Base-by-base conservation (phyloP, 2,113 vertebrate genomes). In the Cathartes aura region DNA sequence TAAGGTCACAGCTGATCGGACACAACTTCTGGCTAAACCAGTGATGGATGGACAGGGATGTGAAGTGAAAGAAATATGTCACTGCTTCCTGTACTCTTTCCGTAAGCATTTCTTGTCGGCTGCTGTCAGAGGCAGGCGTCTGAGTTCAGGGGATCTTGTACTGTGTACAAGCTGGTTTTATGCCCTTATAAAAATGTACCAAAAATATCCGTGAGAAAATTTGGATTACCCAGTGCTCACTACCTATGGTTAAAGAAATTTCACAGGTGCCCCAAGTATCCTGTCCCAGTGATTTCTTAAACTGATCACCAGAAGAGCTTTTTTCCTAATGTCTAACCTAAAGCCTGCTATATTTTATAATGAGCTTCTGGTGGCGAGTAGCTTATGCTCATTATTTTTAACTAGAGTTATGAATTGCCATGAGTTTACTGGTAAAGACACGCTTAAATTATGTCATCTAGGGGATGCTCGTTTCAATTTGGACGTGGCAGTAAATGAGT, bases 31-130 rank as follows among this genome's bases (percentile, higher is more conserved):
- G 38, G 40, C 59, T 84, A 56, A 66, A 87, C 24, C 32, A 30
- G 20, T 84, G 93, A 81, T 52, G 60, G 80, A 78, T 81, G 52
- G 76, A 58, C 83, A 89, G 83, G 55, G 68, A 89, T 92, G 59
- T 87, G 73, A 96, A 93, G 78, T 90, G 89, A 87, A 89, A 94
- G 67, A 95, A 96, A 59, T 79, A 75, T 87, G 89, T 95, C 83
- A 94, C 40, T 90, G 87, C 27, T 72, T 89, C 70, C 56, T 72
- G 30, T 53, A 40, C 56, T 63, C 43, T 40, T 74, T 64, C 56
- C 2, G 3, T 64, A 67, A 91, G 73, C 84, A 38, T 64, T 94
- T 82, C 23, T 82, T 93, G 40, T 95, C 0, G 1, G 15, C 78
- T 93, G 52, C 87, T 96, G 78, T 85, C 91, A 94, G 50, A 64